Percentiles rank a stretch among this genome's conserved stretches.
These are phyloP conservation scores for Anthophora plumipes DNA, from an alignment of 2,888 invertebrate genomes.

Conservation along the genomic window DNA sequence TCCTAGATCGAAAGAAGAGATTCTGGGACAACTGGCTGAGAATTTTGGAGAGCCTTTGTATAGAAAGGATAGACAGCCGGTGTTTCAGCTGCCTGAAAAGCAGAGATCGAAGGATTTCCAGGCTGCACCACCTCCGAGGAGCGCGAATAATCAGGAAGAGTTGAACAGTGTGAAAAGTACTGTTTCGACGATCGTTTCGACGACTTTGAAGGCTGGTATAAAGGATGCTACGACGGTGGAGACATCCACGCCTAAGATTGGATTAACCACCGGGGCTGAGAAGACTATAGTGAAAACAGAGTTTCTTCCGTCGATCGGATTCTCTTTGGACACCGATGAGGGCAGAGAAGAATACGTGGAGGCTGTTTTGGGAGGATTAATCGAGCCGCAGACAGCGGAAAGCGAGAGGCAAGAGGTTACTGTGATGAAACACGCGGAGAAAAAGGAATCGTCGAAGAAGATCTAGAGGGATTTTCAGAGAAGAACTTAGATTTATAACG, in stretches of 20 bases:
- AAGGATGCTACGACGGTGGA: not conserved
- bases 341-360: conserved; percentile 81
- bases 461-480: not conserved
- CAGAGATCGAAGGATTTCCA: conserved; percentile 59
- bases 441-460: not conserved
- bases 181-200: not conserved
- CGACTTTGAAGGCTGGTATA: not conserved
- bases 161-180: not conserved
- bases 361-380: conserved; percentile 80
- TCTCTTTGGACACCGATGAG: conserved; percentile 79
- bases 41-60: conserved; percentile 66
- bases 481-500: conserved; percentile 40
- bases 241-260: not conserved
- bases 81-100: conserved; percentile 63
- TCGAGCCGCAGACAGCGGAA: conserved; percentile 59
- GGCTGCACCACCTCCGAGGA: conserved; percentile 16
- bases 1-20: conserved; percentile 49
- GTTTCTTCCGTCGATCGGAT: conserved; percentile 82
- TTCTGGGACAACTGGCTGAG: conserved; percentile 56
- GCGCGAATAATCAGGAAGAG: conserved; percentile 3
- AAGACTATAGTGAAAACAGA: conserved; percentile 79
- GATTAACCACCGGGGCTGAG: conserved; percentile 17
- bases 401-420: conserved; percentile 33
- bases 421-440: not conserved
- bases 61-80: not conserved